Evolutionary conservation across 2,113 vertebrate species (phyloP).

Genomic region (Phainopepla nitens): DNA sequence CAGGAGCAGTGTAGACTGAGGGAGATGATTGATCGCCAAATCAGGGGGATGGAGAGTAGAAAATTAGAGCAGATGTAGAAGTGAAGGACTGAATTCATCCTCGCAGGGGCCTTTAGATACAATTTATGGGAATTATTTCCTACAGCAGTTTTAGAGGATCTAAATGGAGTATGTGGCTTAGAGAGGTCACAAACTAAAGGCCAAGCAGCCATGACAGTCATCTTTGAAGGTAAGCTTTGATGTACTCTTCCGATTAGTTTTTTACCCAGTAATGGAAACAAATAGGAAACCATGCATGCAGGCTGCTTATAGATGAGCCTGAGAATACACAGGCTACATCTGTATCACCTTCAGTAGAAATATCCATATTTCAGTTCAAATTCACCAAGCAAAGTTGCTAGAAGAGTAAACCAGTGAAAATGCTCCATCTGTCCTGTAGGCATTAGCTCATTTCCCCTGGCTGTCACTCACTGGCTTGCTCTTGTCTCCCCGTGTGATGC

Average conservation of each 20-base stretch:
- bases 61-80: neutral
- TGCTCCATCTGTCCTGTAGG: neutral
- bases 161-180: neutral
- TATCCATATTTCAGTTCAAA: neutral
- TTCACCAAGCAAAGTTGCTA: neutral
- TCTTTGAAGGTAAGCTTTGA: neutral
- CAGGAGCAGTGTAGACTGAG: neutral
- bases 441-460: neutral
- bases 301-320: neutral
- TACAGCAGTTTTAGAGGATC: neutral
- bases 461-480: neutral
- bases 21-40: neutral
- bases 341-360: neutral
- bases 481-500: neutral
- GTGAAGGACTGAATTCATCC: neutral
- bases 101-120: neutral
- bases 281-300: neutral
- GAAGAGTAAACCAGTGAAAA: neutral
- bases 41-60: neutral
- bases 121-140: neutral
- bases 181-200: neutral
- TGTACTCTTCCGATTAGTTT: fast-evolving
- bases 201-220: neutral
- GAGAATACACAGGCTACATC: neutral
- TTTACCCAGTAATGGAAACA: neutral